These are phyloP conservation scores for Taphrorychus bicolor DNA, from an alignment of 2,888 invertebrate genomes.

Conservation along the genomic window DNA sequence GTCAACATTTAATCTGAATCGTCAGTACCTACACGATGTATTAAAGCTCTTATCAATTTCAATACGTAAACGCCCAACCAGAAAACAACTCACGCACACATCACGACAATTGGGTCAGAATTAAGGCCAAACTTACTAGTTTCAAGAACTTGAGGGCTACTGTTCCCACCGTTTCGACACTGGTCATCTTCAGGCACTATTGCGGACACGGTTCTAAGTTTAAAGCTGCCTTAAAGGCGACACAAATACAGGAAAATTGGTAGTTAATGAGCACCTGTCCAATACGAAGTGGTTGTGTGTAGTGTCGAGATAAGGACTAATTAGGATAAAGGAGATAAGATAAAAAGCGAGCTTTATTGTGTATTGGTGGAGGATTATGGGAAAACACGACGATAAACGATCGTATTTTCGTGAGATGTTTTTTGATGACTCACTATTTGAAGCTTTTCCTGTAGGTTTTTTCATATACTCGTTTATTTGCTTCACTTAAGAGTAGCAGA, in stretches of 20 bases:
- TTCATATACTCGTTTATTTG: neutral
- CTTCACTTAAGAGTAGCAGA: too few species aligned
- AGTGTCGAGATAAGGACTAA: slow-evolving; percentile 26
- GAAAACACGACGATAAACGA: neutral
- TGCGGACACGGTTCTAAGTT: neutral
- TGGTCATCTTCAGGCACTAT: slow-evolving; percentile 70
- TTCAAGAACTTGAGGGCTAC: slow-evolving; percentile 83
- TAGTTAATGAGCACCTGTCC: slow-evolving; percentile 21
- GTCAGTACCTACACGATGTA: neutral
- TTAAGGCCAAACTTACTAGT: slow-evolving; percentile 70
- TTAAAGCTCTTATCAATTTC: neutral
- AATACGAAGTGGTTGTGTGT: slow-evolving; percentile 31
- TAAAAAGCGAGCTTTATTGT: slow-evolving; percentile 28
- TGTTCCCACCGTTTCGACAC: slow-evolving; percentile 80
- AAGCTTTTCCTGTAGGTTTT: neutral
- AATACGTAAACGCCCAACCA: slow-evolving; percentile 32
- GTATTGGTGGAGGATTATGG: slow-evolving; percentile 11
- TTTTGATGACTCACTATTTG: neutral
- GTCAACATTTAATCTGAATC: too few species aligned
- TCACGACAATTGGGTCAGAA: too few species aligned
- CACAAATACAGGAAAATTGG: neutral
- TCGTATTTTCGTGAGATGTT: neutral
- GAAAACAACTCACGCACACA: slow-evolving; percentile 7
- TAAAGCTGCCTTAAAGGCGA: neutral
- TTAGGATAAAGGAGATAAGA: slow-evolving; percentile 39